Evolutionary conservation across 2,888 invertebrate genomes (phyloP).

Genomic region (Bhutanitis thaidina): DNA sequence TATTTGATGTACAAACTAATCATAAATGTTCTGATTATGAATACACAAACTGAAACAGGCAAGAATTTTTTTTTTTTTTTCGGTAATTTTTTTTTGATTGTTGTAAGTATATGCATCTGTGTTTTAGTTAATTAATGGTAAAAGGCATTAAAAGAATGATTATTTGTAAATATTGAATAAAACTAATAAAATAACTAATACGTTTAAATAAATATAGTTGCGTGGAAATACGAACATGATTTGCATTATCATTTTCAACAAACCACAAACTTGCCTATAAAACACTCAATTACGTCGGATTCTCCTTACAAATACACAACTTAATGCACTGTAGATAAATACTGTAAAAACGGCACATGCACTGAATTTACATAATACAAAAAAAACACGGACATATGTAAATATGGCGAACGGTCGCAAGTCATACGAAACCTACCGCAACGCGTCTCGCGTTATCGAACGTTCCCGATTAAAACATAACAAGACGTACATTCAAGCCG

Average conservation of each 20-base stretch:
- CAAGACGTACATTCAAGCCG: constrained; percentile 52
- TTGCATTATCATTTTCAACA: constrained; percentile 10
- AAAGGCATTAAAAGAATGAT: too few species aligned
- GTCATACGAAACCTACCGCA: constrained; percentile 58
- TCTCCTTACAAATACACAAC: constrained; percentile 23
- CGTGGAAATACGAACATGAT: constrained; percentile 18
- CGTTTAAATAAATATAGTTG: neutral
- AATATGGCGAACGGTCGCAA: constrained; percentile 39
- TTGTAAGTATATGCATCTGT: too few species aligned
- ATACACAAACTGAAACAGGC: too few species aligned
- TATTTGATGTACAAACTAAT: too few species aligned
- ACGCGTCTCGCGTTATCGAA: constrained; percentile 55
- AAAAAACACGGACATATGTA: constrained; percentile 37
- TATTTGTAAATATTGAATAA: too few species aligned
- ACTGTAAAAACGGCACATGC: constrained; percentile 23
- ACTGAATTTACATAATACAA: constrained; percentile 27
- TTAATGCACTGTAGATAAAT: constrained; percentile 21
- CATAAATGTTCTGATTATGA: too few species aligned
- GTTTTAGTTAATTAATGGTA: too few species aligned
- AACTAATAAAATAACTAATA: too few species aligned
- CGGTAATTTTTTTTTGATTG: too few species aligned
- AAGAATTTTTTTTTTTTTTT: too few species aligned
- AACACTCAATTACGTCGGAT: constrained; percentile 25
- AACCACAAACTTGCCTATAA: constrained; percentile 26
- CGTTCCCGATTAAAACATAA: constrained; percentile 30